Percentiles rank a stretch among this genome's conserved stretches.
phyloP scores from a whole-genome alignment of 2,888 invertebrate species.

The Dascillus cervinus region DNA sequence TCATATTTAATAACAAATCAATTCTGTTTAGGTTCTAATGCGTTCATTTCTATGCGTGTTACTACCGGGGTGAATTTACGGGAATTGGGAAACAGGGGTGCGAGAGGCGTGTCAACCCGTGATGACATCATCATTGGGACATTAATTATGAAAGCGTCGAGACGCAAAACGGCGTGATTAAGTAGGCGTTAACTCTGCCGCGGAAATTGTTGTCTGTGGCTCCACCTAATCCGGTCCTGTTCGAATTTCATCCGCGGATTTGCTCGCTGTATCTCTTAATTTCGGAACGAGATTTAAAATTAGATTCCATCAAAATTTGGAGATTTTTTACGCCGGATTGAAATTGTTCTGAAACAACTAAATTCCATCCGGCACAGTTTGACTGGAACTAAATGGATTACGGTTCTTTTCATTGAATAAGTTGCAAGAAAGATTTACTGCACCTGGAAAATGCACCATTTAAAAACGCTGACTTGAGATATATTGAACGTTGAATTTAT shows the following conservation, averaged over 20 bases:
- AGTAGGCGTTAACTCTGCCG: constrained; percentile 13
- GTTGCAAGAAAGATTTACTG: too few species aligned
- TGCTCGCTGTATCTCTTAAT: too few species aligned
- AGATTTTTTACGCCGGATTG: too few species aligned
- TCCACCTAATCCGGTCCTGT: constrained; percentile 13
- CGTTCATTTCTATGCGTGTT: constrained; percentile 21
- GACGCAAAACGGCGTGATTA: constrained; percentile 12
- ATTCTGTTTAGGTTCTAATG: constrained; percentile 21
- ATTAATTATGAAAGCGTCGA: constrained; percentile 17
- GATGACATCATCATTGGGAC: constrained; percentile 17
- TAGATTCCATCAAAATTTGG: too few species aligned
- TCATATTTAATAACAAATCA: constrained; percentile 19
- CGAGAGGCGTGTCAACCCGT: constrained; percentile 18
- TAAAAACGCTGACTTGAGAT: too few species aligned
- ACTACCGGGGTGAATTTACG: constrained; percentile 18
- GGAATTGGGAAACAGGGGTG: constrained; percentile 15
- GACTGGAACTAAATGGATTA: too few species aligned
- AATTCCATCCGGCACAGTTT: too few species aligned
- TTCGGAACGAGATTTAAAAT: too few species aligned
- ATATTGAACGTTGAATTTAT: too few species aligned
- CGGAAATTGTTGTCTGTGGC: constrained; percentile 16
- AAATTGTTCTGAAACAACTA: too few species aligned
- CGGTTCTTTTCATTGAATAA: too few species aligned
- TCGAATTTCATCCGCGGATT: constrained; percentile 6
- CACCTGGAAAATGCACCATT: too few species aligned